phyloP scores from a whole-genome alignment of 2,113 vertebrate genomes.

The Eubucco bourcierii region DNA sequence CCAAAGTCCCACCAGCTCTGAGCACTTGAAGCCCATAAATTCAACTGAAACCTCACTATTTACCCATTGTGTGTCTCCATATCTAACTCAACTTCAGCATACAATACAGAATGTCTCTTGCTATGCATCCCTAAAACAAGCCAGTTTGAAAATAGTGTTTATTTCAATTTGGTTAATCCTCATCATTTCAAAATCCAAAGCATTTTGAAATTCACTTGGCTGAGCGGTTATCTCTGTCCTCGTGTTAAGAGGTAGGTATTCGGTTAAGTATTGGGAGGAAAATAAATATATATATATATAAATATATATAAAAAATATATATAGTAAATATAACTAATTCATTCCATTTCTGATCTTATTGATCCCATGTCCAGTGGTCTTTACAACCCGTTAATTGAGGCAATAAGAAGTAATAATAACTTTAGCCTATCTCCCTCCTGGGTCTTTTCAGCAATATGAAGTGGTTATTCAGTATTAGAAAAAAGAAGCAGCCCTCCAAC shows the following conservation, averaged over 20 bases:
- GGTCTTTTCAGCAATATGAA: neutral
- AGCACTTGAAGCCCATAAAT: neutral
- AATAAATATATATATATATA: too few relatives aligned
- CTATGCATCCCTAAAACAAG: conserved; percentile 1
- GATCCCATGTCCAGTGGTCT: neutral
- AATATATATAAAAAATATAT: too few relatives aligned
- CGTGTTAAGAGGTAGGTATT: neutral
- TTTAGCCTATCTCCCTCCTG: neutral
- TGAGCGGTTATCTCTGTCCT: neutral
- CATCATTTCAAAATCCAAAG: neutral
- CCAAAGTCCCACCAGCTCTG: neutral
- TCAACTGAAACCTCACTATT: neutral
- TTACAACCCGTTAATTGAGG: conserved; percentile 1
- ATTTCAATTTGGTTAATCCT: neutral
- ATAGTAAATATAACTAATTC: conserved; percentile 6
- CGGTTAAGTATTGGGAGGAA: neutral
- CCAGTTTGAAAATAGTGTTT: neutral
- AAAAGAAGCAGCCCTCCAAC: neutral
- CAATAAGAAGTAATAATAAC: conserved; percentile 35
- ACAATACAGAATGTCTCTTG: conserved; percentile 1
- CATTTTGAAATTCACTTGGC: neutral
- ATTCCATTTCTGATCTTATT: neutral
- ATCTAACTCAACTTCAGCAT: conserved; percentile 16
- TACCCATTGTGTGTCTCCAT: neutral
- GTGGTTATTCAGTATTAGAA: neutral